phyloP scores from a whole-genome alignment of 2,113 vertebrate species.

The Oncorhynchus gorbuscha region DNA sequence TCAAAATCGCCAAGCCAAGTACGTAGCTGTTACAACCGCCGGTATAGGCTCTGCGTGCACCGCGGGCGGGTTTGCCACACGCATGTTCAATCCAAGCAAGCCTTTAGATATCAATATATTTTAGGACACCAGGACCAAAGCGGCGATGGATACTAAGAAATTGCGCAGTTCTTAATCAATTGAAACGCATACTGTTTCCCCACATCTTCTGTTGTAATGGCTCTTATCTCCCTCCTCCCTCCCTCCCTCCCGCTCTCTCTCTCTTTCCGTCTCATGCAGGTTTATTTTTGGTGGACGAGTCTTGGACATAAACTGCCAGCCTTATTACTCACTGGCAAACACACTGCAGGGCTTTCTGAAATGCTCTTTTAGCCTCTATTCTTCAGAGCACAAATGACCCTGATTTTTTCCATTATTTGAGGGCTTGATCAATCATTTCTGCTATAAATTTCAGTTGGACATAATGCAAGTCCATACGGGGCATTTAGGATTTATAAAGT shows the following conservation, averaged over 20 bases:
- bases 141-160: conserved; percentile 51
- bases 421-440: not conserved
- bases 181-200: conserved; percentile 63
- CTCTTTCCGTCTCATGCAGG: conserved; percentile 63
- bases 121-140: conserved; percentile 22
- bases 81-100: conserved; percentile 24
- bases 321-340: conserved; percentile 64
- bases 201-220: conserved; percentile 56
- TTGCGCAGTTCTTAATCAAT: conserved; percentile 79
- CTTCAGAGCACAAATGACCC: conserved; percentile 37
- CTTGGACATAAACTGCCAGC: conserved; percentile 72
- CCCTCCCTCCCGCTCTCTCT: conserved; percentile 41
- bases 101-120: conserved; percentile 1
- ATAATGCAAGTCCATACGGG: not conserved
- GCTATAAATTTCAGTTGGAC: not conserved
- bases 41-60: conserved; percentile 19
- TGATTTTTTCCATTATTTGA: not conserved
- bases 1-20: conserved; percentile 28
- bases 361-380: conserved; percentile 57
- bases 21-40: not conserved
- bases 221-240: conserved; percentile 51
- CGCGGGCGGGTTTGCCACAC: conserved; percentile 13
- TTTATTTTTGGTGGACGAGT: conserved; percentile 76
- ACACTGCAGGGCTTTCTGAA: conserved; percentile 60
- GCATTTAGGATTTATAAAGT: conserved; percentile 34